These are phyloP conservation scores for Cyanoramphus novaezelandiae DNA, from an alignment of 2,113 vertebrate species.

Conservation along the genomic window DNA sequence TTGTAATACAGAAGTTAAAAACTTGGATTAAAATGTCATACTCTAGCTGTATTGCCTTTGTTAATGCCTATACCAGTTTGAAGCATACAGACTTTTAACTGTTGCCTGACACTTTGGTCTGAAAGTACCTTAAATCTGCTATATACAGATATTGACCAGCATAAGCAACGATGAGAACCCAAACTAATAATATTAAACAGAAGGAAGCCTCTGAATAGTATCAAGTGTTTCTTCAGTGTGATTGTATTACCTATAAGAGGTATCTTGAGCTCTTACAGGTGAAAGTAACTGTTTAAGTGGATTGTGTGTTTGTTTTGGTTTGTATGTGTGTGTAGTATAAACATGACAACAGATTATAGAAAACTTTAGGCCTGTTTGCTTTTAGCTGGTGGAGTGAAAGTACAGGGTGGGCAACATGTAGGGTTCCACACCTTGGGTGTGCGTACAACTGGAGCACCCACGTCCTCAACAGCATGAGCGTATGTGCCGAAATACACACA, in stretches of 20 bases:
- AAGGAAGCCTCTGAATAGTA: background rate
- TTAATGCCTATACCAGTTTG: background rate
- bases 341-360: background rate
- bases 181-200: background rate
- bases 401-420: accelerated
- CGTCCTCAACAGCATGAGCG: accelerated
- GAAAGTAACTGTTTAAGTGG: background rate
- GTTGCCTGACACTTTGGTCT: background rate
- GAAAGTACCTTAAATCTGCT: background rate
- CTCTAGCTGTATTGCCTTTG: background rate
- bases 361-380: background rate
- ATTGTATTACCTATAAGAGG: background rate
- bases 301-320: background rate
- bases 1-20: background rate
- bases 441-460: background rate
- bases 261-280: background rate
- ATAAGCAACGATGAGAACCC: background rate
- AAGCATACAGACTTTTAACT: background rate
- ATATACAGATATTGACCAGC: background rate
- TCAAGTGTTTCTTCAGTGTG: background rate
- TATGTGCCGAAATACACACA: accelerated
- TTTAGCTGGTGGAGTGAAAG: background rate
- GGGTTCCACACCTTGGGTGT: background rate
- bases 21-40: background rate
- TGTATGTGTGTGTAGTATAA: background rate